These are phyloP conservation scores for Leptestheria dahalacensis DNA, from an alignment of 1,140 invertebrate genomes.

Conservation along the genomic window DNA sequence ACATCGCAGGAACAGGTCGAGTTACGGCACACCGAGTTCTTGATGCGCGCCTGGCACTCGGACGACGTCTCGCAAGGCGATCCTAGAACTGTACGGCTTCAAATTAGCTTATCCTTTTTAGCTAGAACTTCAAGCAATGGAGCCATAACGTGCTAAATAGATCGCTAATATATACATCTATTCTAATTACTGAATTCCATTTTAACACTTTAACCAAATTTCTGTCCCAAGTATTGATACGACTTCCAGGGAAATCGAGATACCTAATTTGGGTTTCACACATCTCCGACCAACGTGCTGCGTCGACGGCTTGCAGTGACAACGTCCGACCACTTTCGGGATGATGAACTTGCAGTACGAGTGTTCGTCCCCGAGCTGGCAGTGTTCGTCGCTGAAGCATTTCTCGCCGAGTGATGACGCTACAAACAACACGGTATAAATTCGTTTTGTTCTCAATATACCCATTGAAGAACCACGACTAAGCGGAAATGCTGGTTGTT, in stretches of 20 bases:
- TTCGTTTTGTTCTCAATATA: background rate
- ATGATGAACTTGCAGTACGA: slow-evolving; percentile 77
- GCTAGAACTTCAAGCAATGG: background rate
- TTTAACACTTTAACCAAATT: no score
- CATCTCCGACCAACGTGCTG: slow-evolving; percentile 21
- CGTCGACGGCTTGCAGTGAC: slow-evolving; percentile 41
- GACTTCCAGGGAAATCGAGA: background rate
- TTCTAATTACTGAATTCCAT: no score
- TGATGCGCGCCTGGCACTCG: background rate
- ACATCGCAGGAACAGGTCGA: slow-evolving; percentile 2
- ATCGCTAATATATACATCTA: no score
- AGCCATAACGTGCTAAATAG: no score
- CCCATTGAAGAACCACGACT: background rate
- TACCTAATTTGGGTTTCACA: slow-evolving; percentile 7
- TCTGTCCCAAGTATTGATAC: no score
- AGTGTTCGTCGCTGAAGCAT: slow-evolving; percentile 79
- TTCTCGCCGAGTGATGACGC: slow-evolving; percentile 69
- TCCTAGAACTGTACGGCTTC: background rate
- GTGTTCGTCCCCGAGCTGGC: slow-evolving; percentile 59
- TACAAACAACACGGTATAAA: slow-evolving; percentile 30
- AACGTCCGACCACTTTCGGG: slow-evolving; percentile 71
- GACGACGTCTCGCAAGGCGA: background rate
- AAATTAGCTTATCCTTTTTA: background rate
- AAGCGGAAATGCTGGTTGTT: background rate
- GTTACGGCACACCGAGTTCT: background rate